phyloP scores from a whole-genome alignment of 2,888 invertebrate genomes.

The Ectobius pallidus region DNA sequence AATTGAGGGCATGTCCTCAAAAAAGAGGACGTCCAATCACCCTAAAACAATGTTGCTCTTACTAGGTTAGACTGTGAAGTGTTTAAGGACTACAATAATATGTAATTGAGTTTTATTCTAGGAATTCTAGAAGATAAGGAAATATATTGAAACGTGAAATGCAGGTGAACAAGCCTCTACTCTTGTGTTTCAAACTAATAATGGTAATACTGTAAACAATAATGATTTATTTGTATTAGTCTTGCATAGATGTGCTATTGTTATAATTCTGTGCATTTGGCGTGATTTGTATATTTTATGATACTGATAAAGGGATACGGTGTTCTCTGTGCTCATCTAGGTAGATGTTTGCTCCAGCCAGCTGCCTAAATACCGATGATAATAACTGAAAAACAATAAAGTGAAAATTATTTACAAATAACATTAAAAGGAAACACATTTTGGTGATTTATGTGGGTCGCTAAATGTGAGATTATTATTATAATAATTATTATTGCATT shows the following conservation, averaged over 20 bases:
- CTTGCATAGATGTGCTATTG: not conserved
- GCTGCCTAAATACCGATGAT: slow-evolving; percentile 15
- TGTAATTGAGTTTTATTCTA: too few species aligned
- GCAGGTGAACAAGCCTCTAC: not conserved
- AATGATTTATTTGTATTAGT: not conserved
- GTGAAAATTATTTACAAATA: slow-evolving; percentile 19
- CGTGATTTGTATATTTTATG: slow-evolving; percentile 1
- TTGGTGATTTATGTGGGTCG: not conserved
- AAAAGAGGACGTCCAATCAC: too few species aligned
- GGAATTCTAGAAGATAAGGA: too few species aligned
- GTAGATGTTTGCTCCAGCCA: not conserved
- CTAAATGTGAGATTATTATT: not conserved
- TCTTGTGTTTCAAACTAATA: not conserved
- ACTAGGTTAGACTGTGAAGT: too few species aligned
- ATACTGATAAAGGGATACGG: not conserved
- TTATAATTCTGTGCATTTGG: not conserved
- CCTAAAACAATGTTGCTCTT: too few species aligned
- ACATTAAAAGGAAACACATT: not conserved
- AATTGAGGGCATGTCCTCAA: too few species aligned
- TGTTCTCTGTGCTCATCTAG: not conserved
- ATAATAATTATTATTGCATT: not conserved
- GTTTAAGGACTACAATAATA: too few species aligned
- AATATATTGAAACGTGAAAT: too few species aligned
- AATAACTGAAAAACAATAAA: slow-evolving; percentile 18
- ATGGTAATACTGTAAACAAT: not conserved